Evolutionary conservation across 2,888 invertebrate genomes (phyloP).

Genomic region (Drosophila quinaria): DNA sequence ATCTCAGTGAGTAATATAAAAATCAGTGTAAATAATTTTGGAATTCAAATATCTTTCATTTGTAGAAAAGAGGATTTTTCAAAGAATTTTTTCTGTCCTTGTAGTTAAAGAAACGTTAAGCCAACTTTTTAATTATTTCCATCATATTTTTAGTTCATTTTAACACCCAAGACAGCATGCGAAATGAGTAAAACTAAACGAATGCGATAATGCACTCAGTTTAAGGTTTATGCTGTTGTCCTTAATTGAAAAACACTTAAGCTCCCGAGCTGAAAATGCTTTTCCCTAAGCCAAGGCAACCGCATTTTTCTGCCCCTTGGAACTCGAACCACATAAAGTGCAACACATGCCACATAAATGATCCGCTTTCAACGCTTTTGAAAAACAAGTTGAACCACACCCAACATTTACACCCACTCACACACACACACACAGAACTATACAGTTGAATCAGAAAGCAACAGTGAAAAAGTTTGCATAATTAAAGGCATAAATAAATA

Average conservation of each 20-base stretch:
- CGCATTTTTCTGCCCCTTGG: constrained; percentile 34
- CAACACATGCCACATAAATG: constrained; percentile 14
- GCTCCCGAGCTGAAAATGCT: constrained; percentile 42
- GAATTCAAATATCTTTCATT: too few species aligned
- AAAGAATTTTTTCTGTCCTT: background rate
- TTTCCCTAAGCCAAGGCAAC: constrained; percentile 53
- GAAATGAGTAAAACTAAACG: constrained; percentile 53
- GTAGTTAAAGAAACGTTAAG: background rate
- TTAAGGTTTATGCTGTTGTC: constrained; percentile 27
- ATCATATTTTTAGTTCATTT: constrained; percentile 4
- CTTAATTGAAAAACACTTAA: constrained; percentile 76
- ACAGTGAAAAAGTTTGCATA: constrained; percentile 69
- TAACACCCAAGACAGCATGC: constrained; percentile 59
- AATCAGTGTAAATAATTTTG: too few species aligned
- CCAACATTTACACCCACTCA: constrained; percentile 15
- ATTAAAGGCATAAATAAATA: constrained; percentile 68
- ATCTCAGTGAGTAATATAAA: too few species aligned
- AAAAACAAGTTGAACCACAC: constrained; percentile 41
- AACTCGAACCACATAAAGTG: background rate
- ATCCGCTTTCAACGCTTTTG: constrained; percentile 58
- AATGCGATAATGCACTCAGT: constrained; percentile 30
- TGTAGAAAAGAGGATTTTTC: too few species aligned
- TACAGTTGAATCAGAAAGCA: constrained; percentile 38
- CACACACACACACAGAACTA: background rate
- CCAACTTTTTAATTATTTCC: constrained; percentile 6